These are phyloP conservation scores for Serripes groenlandicus DNA, from an alignment of 2,888 invertebrate species.

Conservation along the genomic window DNA sequence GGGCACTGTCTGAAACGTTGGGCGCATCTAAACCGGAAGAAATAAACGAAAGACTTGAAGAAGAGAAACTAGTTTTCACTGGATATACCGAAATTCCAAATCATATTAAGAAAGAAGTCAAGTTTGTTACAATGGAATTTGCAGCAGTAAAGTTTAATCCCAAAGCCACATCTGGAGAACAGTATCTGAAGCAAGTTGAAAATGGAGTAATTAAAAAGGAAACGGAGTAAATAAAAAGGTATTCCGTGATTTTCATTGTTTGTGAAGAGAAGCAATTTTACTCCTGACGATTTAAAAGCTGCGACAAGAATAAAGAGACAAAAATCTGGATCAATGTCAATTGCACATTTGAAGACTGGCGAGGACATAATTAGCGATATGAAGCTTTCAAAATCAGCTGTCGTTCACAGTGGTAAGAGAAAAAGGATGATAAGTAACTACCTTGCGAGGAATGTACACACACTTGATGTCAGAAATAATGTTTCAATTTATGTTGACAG, in stretches of 20 bases:
- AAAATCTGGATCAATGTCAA: background rate
- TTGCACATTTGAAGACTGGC: constrained; percentile 10
- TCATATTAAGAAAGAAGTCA: background rate
- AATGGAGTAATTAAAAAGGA: constrained; percentile 13
- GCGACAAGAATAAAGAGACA: background rate
- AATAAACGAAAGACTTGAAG: too few species aligned
- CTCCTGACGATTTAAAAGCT: constrained; percentile 46
- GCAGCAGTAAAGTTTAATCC: constrained; percentile 51
- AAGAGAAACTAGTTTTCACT: too few species aligned
- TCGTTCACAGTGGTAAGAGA: background rate
- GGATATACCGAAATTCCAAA: too few species aligned
- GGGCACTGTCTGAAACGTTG: too few species aligned
- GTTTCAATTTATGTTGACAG: background rate
- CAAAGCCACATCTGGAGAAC: constrained; percentile 30
- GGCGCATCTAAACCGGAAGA: too few species aligned
- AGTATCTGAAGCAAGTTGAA: constrained; percentile 31
- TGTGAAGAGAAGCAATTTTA: constrained; percentile 53
- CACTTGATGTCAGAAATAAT: constrained; percentile 15
- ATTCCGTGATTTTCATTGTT: too few species aligned
- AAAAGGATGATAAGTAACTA: constrained; percentile 44
- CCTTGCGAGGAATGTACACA: constrained; percentile 28
- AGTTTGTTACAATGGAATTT: constrained; percentile 39
- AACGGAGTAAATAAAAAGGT: background rate
- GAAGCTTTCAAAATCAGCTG: background rate
- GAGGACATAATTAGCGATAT: background rate